Conservation (phyloP, 2,888 invertebrate genomes). For the Gandaritis pyraliata region DNA sequence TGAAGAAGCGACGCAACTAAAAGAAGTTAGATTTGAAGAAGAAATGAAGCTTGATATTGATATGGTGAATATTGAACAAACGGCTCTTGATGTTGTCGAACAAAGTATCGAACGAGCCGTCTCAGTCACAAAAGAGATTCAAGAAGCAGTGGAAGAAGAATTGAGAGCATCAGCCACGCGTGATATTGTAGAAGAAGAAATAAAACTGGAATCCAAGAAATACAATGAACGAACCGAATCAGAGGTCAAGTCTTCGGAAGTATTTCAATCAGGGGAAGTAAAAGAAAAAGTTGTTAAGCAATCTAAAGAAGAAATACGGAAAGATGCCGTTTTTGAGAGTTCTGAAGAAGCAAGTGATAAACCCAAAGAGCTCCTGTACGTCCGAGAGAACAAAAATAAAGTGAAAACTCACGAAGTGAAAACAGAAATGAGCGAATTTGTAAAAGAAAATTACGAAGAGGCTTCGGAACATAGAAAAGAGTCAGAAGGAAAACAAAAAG, state of each 20-base stretch:
- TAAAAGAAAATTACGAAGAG: slow-evolving; percentile 17
- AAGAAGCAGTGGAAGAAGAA: slow-evolving; percentile 64
- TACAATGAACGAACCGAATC: slow-evolving; percentile 28
- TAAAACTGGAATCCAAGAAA: slow-evolving; percentile 23
- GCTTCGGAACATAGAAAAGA: slow-evolving; percentile 24
- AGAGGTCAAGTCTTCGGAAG: slow-evolving; percentile 1
- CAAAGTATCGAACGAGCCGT: slow-evolving; percentile 70
- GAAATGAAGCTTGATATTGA: slow-evolving; percentile 58
- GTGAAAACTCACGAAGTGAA: slow-evolving; percentile 30
- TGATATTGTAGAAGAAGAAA: slow-evolving; percentile 27
- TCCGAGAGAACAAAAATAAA: slow-evolving; percentile 28
- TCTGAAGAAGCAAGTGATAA: slow-evolving; percentile 3
- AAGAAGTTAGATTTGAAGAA: slow-evolving; percentile 49
- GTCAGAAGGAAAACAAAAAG: slow-evolving; percentile 59
- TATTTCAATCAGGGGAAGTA: slow-evolving; percentile 1
- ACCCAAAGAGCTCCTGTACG: slow-evolving; percentile 27
- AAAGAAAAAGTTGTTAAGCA: slow-evolving; percentile 50
- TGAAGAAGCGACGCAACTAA: slow-evolving; percentile 27
- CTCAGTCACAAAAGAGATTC: slow-evolving; percentile 64
- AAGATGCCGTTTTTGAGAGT: slow-evolving; percentile 4
- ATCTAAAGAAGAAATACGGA: slow-evolving; percentile 25
- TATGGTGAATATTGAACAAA: slow-evolving; percentile 63
- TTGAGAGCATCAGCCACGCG: slow-evolving; percentile 31
- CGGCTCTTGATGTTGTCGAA: slow-evolving; percentile 63
- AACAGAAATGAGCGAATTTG: slow-evolving; percentile 32